Conservation (phyloP, 2,888 invertebrate species). For the Tribolium freemani region DNA sequence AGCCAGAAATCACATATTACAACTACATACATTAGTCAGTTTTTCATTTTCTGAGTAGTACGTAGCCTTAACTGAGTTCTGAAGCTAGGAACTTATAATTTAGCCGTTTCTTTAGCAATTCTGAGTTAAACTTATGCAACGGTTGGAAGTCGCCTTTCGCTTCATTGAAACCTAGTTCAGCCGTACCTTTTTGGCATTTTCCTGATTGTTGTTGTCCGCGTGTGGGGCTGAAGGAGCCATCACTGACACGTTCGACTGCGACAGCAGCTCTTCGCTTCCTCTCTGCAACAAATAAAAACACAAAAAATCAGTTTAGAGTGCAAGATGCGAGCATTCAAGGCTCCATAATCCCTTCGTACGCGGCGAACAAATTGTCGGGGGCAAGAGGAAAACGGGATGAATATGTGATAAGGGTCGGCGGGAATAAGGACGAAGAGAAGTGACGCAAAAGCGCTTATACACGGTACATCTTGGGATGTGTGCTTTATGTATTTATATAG, state of each 20-base stretch:
- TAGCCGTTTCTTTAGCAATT: too few species aligned
- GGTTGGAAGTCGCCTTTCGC: too few species aligned
- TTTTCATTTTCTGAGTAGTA: too few species aligned
- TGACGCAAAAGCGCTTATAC: constrained; percentile 32
- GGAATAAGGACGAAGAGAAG: not conserved
- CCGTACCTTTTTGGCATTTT: constrained; percentile 93
- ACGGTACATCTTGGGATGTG: constrained; percentile 30
- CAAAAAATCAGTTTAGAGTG: not conserved
- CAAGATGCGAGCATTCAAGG: constrained; percentile 12
- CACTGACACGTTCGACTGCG: constrained; percentile 93
- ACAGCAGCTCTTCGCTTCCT: constrained; percentile 97
- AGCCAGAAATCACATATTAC: too few species aligned
- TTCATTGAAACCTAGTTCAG: not conserved
- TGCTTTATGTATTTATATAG: constrained; percentile 43
- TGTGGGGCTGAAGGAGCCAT: constrained; percentile 94
- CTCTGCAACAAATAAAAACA: constrained; percentile 77
- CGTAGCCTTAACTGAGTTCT: too few species aligned
- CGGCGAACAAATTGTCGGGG: constrained; percentile 22
- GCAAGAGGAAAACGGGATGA: constrained; percentile 20
- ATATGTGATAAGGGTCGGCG: constrained; percentile 31
- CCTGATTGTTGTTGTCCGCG: constrained; percentile 93
- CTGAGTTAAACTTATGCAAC: too few species aligned
- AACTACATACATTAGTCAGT: too few species aligned
- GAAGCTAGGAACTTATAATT: too few species aligned
- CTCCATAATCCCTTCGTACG: constrained; percentile 17